Base-by-base conservation (phyloP, 2,113 vertebrate genomes). In the Apaloderma vittatum region DNA sequence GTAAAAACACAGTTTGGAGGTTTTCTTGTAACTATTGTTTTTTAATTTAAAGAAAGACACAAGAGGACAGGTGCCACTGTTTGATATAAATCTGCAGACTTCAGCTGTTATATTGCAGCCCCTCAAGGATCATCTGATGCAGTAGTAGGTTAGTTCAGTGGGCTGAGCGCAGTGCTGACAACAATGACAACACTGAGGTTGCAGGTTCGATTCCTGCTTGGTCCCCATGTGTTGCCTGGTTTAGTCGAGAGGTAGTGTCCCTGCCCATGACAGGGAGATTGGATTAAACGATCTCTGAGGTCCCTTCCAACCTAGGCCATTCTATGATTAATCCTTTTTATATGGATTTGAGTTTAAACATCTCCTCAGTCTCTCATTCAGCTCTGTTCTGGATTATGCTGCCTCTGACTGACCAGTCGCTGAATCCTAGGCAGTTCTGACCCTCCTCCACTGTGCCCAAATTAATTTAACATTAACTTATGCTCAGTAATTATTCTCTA, bases 1-100 rank as follows among this genome's bases (percentile, higher is more conserved):
- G 99, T 99, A 98, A 98, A 40, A 97, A 61, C 30, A 68, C 40
- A 9, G 15, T 68, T 30, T 3, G 59, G 20, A 21, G 10, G 8
- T 40, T 40, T 40, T 40, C 12, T 40, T 45, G 16, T 29, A 75
- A n/a, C 16, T 58, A 1, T 14, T 34, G 23, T 82, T 82, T 77
- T 27, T 43, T 12, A 40, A 12, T 54, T 86, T n/a, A 20, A 61
- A 73, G 23, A 82, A 37, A 71, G 21, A 51, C 20, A 9, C 6
- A 49, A 48, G 18, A 63, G 40, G 24, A 51, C 17, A 71, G 73
- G 18, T 27, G 74, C 11, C 15, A 19, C 27, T 77, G 15, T 59
- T 74, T 48, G 8, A 16, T 65, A 12, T 32, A 71, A 58, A 54
- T 86, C 15, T 1, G 5, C 26, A 72, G 48, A 58, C 32, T 51